These are phyloP conservation scores for Proteles cristata DNA, from an alignment of 2,113 vertebrate species.

Conservation along the genomic window DNA sequence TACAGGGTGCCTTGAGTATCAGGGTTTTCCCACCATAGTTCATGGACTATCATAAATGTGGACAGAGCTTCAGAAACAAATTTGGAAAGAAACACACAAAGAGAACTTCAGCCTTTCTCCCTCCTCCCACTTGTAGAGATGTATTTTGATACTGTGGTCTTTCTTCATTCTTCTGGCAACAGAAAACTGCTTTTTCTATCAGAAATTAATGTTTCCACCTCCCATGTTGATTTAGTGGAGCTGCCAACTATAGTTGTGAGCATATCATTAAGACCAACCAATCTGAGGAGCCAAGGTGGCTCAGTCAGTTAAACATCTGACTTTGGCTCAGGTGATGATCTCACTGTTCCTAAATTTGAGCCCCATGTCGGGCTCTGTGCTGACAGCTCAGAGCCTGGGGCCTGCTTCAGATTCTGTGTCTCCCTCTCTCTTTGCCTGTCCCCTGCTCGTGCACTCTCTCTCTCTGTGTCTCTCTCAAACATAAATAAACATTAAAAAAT, in stretches of 20 bases:
- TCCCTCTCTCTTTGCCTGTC: too few relatives aligned
- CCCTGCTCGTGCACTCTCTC: too few relatives aligned
- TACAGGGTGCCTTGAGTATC: neutral
- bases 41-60: neutral
- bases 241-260: neutral
- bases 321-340: too few relatives aligned
- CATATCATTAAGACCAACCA: neutral
- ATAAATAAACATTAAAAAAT: too few relatives aligned
- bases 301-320: too few relatives aligned
- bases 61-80: neutral
- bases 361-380: too few relatives aligned
- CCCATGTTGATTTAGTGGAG: neutral
- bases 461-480: too few relatives aligned
- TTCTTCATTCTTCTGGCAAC: neutral
- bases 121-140: neutral
- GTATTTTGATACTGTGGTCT: neutral
- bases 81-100: neutral
- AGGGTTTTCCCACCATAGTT: neutral
- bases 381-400: too few relatives aligned
- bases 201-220: neutral
- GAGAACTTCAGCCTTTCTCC: neutral
- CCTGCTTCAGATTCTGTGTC: too few relatives aligned
- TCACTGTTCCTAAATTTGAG: too few relatives aligned
- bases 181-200: neutral
- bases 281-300: neutral